phyloP scores from a whole-genome alignment of 2,113 vertebrate species.

The Climacteris rufus region DNA sequence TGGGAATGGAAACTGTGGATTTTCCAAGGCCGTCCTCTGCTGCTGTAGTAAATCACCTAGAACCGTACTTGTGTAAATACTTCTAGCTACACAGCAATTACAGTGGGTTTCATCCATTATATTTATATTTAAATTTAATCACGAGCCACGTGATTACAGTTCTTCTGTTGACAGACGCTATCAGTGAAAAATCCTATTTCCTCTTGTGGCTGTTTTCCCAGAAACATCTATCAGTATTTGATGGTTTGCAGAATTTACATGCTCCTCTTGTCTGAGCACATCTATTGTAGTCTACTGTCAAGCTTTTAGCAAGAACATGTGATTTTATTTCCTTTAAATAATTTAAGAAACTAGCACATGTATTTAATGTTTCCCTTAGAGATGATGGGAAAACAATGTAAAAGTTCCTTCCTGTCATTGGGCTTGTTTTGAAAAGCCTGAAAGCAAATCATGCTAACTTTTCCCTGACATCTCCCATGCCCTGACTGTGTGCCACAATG shows the following conservation, averaged over 20 bases:
- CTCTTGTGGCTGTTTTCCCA: conserved; percentile 47
- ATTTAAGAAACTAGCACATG: background rate
- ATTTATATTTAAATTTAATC: conserved; percentile 52
- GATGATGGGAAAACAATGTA: background rate
- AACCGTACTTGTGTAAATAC: background rate
- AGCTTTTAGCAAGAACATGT: conserved; percentile 9
- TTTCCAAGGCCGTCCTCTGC: background rate
- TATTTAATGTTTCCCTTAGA: conserved; percentile 15
- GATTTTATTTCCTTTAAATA: conserved; percentile 42
- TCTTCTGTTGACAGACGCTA: conserved; percentile 22
- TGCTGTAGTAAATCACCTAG: background rate
- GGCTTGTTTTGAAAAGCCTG: background rate
- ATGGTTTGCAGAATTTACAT: conserved; percentile 13
- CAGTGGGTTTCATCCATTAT: background rate
- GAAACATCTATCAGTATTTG: conserved; percentile 20
- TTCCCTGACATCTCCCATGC: background rate
- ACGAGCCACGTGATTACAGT: background rate
- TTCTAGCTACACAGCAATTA: background rate
- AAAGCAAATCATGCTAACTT: background rate
- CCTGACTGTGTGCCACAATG: background rate
- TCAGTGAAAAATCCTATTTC: conserved; percentile 49
- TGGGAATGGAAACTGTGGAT: background rate
- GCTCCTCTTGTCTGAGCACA: background rate
- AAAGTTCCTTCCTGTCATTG: background rate
- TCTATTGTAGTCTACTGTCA: conserved; percentile 1